Evolutionary conservation across 2,888 invertebrate species (phyloP).

Genomic region (Agrochola lota): DNA sequence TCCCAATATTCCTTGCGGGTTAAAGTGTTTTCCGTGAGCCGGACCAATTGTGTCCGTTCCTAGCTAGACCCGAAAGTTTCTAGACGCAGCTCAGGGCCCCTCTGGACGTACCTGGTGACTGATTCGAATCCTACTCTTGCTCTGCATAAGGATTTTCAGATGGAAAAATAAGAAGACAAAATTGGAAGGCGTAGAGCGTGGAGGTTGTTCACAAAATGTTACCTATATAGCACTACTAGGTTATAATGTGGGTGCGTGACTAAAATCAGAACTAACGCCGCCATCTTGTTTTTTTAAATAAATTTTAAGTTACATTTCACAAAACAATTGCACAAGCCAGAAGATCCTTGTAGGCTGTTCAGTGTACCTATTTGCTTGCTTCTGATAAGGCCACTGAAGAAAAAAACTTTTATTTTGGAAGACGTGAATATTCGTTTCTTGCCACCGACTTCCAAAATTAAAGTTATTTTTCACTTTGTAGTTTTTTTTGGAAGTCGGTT

Average conservation of each 20-base stretch:
- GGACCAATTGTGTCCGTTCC: background rate
- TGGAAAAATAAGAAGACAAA: background rate
- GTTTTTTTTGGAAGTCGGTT: no score
- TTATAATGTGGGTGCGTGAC: background rate
- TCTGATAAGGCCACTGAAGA: background rate
- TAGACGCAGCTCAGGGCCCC: no score
- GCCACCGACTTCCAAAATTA: no score
- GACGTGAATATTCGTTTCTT: no score
- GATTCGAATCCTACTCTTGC: background rate
- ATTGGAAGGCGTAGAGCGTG: background rate
- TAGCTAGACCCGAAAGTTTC: background rate
- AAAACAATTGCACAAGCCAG: background rate
- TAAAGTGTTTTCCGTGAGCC: background rate
- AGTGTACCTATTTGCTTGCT: background rate
- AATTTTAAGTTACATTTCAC: background rate
- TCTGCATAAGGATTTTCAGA: background rate
- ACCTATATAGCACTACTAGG: background rate
- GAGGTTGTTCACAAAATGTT: background rate
- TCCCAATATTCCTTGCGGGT: background rate
- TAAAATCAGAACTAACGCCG: no score
- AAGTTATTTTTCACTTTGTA: no score
- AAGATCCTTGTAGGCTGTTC: background rate
- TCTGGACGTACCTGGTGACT: background rate
- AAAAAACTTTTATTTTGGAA: no score
- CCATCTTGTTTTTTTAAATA: background rate